phyloP scores from a whole-genome alignment of 2,797 vertebrate species.

The Chelonia mydas region DNA sequence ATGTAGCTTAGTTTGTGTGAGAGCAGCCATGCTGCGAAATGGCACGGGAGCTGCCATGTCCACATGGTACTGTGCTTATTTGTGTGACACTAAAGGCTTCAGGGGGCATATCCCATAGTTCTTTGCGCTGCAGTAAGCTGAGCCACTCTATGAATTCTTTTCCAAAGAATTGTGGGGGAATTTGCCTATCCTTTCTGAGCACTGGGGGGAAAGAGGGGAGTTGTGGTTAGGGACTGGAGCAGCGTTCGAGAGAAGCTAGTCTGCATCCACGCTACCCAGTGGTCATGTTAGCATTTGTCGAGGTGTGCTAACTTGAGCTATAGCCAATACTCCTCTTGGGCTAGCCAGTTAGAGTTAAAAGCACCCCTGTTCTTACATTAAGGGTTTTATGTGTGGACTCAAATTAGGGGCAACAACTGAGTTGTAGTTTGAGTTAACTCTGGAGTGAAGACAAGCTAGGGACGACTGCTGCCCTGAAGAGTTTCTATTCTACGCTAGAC shows the following conservation, averaged over 20 bases:
- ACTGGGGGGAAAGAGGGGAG: not conserved
- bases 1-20: not conserved
- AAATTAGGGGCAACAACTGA: not conserved
- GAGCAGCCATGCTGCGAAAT: not conserved
- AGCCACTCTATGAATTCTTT: not conserved
- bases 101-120: not conserved
- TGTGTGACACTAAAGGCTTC: not conserved
- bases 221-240: not conserved
- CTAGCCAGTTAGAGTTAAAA: not conserved
- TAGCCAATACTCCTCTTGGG: not conserved
- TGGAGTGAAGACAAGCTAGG: not conserved
- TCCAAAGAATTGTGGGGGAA: rapidly evolving
- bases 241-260: not conserved
- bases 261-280: not conserved
- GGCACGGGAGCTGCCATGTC: not conserved
- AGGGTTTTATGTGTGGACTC: not conserved
- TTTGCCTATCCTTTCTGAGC: not conserved
- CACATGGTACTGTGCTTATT: not conserved
- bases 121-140: not conserved
- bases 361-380: not conserved
- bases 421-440: not conserved
- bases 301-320: not conserved
- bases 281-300: not conserved
- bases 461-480: not conserved
- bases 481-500: not conserved